Base-by-base conservation (phyloP, 2,888 invertebrate species). In the Eucera pruinosa region DNA sequence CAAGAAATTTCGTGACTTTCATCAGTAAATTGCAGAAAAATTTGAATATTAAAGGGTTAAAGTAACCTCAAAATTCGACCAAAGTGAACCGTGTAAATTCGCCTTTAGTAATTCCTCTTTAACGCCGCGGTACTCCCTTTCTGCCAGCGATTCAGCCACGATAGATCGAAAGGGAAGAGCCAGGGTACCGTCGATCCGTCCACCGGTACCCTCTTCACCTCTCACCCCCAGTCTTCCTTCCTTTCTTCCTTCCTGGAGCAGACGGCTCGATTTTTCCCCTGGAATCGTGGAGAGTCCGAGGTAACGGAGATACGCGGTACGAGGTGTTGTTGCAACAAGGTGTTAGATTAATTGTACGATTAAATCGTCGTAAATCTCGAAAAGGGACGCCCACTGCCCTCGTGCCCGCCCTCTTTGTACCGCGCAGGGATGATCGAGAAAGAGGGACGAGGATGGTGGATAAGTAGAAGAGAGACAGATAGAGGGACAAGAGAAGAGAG, bases 301-400 rank as follows among this genome's bases (percentile, higher is more conserved):
- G 68, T 67, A 77, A 78, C 61, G 62, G 77, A 73, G 79, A 78
- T 73, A 74, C 77, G 82, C 79, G 73, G 76, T 76, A 71, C 78
- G 89, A 91, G 90, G 89, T 91, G 90, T 91, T 91, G 90, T 91
- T 91, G 89, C 90, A 91, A 91, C 91, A 91, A 92, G 91, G 91
- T 91, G 91, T 92, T 92, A 92, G 92, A 92, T 92, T 92, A 92
- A 92, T 92, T 91, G 91, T 91, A 85, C 89, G 91, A 92, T 92
- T 91, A 92, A 90, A 91, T 89, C 87, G 87, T 90, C 91, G 91
- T 92, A 91, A 91, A 91, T 92, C 90, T 90, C 85, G 84, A 80
- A 80, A 85, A 80, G 80, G 67, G 83, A 85, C 85, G 85, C 85
- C 85, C 85, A 85, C 76, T 71, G 79, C 78, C 72, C 79, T 62